A percentile compares a stretch with the other conserved stretches of the same genome.
Conservation (phyloP, 1,140 invertebrate species). For the Conus betulinus region DNA sequence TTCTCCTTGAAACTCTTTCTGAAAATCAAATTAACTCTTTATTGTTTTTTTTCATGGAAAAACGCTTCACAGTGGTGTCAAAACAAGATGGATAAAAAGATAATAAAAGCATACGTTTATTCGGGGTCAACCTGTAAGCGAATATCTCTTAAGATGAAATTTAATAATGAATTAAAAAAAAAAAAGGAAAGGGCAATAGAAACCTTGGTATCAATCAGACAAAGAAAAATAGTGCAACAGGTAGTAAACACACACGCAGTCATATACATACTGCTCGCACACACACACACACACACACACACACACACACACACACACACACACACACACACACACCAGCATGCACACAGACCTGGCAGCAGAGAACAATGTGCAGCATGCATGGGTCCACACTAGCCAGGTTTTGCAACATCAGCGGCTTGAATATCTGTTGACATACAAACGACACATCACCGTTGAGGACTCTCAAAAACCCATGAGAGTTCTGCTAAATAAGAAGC, state of each 20-base stretch:
- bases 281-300: background rate
- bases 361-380: conserved; percentile 54
- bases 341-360: conserved; percentile 48
- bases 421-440: conserved; percentile 52
- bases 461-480: too few species aligned
- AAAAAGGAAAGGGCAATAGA: background rate
- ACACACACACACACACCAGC: background rate
- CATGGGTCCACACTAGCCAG: conserved; percentile 53
- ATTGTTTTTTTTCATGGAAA: too few species aligned
- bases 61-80: too few species aligned
- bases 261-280: too few species aligned
- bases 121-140: too few species aligned
- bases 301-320: background rate
- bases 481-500: too few species aligned
- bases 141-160: too few species aligned
- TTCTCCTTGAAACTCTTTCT: conserved; percentile 61
- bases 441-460: background rate
- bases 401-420: conserved; percentile 54
- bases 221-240: too few species aligned
- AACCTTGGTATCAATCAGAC: too few species aligned
- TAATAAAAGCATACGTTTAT: too few species aligned
- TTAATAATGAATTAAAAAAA: background rate
- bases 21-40: background rate
- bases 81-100: too few species aligned
- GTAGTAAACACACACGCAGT: too few species aligned